Evolutionary conservation across 2,113 vertebrate species (phyloP), one percentile per base, ranked within the genome.

Genomic region (Pogonocichla stellata): DNA sequence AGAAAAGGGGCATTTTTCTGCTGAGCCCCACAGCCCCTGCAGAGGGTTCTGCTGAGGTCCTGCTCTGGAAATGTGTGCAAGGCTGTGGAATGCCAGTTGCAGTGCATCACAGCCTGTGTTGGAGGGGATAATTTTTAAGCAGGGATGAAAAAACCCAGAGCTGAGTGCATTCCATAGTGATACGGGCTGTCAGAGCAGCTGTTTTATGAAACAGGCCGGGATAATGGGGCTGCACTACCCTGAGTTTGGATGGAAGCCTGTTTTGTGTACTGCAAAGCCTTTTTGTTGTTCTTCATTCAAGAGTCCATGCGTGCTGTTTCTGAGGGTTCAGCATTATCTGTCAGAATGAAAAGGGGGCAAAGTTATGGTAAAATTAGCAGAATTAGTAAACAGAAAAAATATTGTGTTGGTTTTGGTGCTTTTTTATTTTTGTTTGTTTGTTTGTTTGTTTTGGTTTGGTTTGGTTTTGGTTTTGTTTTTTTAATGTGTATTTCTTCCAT

Each of bases 161-260:
- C 77, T 65, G 40, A 88, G 61, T 77, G 62, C 92, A 86, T 93
- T 97, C 87, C 81, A 70, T 42, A 58, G 25, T 81, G 93, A 90
- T 87, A 80, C 3, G 29, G 85, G 33, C 66, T 95, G 93, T 92
- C 84, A 95, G 94, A 62, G 80, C 53, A 36, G 73, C 90, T 91
- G 62, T 86, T 95, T 93, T 73, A 88, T 86, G 84, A 42, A 94
- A 69, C 38, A 91, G 42, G 16, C 81, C 85, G 48, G 88, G 57
- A 89, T 85, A 94, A 72, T 64, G 92, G 43, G 51, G n/a, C 90
- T 92, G 53, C 22, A 40, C 47, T 93, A 34, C 38, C 50, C 81
- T 28, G 74, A 77, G n/a, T 28, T 53, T 92, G 72, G 73, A 58
- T 75, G 60, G 23, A 79, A 71, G 84, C 79, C 69, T 92, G 11